These are phyloP conservation scores for Andricus curvator DNA, from an alignment of 2,888 invertebrate species.

Conservation along the genomic window DNA sequence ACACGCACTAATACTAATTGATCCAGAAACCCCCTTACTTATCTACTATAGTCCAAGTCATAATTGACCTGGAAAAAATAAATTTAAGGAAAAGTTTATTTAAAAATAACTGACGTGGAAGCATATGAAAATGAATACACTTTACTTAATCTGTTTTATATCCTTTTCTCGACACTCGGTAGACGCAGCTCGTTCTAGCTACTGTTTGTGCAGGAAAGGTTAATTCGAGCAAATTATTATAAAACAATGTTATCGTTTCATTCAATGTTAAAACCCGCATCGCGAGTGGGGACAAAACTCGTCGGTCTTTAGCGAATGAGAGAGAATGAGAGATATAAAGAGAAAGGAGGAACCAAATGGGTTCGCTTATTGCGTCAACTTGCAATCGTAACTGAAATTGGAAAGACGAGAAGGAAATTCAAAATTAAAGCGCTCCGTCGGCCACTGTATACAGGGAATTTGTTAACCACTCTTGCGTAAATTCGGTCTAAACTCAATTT, in stretches of 20 bases:
- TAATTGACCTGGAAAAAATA: background rate
- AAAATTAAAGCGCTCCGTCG: constrained; percentile 55
- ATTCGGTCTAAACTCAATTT: constrained; percentile 11
- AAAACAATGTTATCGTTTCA: constrained; percentile 71
- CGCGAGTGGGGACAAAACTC: constrained; percentile 1
- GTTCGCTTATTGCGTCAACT: constrained; percentile 40
- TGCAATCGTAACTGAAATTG: constrained; percentile 47
- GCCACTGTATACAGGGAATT: constrained; percentile 29
- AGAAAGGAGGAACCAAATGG: constrained; percentile 26
- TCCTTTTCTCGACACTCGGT: constrained; percentile 35
- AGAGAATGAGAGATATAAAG: constrained; percentile 43
- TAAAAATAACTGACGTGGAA: background rate
- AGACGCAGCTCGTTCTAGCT: constrained; percentile 39
- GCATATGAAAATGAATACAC: background rate
- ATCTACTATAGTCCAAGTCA: too few relatives aligned
- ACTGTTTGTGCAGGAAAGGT: constrained; percentile 54
- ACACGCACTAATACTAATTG: too few relatives aligned
- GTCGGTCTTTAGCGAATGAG: constrained; percentile 18
- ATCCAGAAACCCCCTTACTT: too few relatives aligned
- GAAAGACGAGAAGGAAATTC: constrained; percentile 51
- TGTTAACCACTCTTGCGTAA: constrained; percentile 27
- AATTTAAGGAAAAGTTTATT: background rate
- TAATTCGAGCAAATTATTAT: constrained; percentile 68
- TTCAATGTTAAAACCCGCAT: constrained; percentile 55
- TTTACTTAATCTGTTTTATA: constrained; percentile 58